phyloP scores from a whole-genome alignment of 2,888 invertebrate species.

The Marronus borbonicus region DNA sequence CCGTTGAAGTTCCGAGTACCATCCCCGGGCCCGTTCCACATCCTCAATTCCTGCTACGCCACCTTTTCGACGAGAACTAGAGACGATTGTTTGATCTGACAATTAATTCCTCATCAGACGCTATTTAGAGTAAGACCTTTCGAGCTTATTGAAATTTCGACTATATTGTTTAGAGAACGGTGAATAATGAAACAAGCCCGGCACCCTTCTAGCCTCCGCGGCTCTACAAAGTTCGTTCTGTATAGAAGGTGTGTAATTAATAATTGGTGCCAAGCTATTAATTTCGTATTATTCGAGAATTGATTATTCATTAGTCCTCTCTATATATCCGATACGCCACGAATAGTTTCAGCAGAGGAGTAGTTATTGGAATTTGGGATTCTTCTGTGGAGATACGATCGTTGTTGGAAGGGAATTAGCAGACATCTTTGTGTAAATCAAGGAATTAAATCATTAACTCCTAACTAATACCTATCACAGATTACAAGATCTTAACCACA shows the following conservation, averaged over 20 bases:
- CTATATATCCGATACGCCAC: too few relatives aligned
- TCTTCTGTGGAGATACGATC: too few relatives aligned
- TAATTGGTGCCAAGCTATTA: slow-evolving; percentile 13
- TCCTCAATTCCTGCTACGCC: neutral
- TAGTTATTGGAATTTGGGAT: too few relatives aligned
- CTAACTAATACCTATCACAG: too few relatives aligned
- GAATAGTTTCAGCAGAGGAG: too few relatives aligned
- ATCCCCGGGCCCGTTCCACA: neutral
- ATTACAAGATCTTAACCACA: too few relatives aligned
- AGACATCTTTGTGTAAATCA: too few relatives aligned
- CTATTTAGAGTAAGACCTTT: slow-evolving; percentile 1
- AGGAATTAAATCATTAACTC: too few relatives aligned
- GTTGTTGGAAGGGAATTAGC: too few relatives aligned
- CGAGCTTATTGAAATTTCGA: slow-evolving; percentile 42
- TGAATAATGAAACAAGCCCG: neutral
- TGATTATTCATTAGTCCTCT: slow-evolving; percentile 1
- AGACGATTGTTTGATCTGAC: slow-evolving; percentile 37
- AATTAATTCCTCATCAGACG: slow-evolving; percentile 43
- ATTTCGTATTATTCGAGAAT: slow-evolving; percentile 11
- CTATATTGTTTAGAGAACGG: slow-evolving; percentile 25
- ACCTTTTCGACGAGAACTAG: neutral
- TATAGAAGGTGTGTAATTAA: neutral
- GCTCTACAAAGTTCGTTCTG: neutral
- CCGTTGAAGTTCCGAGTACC: neutral
- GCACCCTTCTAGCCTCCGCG: neutral